Evolutionary conservation across 92 coral and sea anemone genomes (phyloP).

Genomic region (Heteractis magnifica): DNA sequence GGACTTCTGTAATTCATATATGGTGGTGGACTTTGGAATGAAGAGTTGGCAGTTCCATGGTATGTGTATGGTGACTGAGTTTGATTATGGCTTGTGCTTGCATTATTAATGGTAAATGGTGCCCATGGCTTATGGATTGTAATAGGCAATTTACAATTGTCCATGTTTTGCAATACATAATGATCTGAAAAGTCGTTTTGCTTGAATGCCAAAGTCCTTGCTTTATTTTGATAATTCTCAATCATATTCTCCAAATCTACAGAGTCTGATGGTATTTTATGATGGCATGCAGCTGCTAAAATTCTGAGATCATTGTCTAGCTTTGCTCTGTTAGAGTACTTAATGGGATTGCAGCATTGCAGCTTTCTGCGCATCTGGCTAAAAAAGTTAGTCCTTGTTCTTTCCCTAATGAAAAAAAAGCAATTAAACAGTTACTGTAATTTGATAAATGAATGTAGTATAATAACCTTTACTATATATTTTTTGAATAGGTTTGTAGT

Average conservation of each 20-base stretch:
- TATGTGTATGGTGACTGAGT: constrained; percentile 24
- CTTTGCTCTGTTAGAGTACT: constrained; percentile 51
- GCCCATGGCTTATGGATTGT: constrained; percentile 27
- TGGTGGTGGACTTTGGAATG: constrained; percentile 27
- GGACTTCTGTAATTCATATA: constrained; percentile 16
- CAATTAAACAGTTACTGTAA: neutral
- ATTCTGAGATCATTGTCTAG: constrained; percentile 53
- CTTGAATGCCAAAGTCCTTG: neutral
- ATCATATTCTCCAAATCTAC: constrained; percentile 45
- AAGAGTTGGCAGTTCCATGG: constrained; percentile 28
- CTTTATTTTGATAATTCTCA: constrained; percentile 44
- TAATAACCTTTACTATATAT: neutral
- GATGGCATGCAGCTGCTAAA: constrained; percentile 42
- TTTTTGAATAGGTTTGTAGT: no score
- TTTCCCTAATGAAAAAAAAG: constrained; percentile 32
- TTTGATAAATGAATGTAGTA: neutral
- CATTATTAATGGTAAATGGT: constrained; percentile 30
- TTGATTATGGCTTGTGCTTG: constrained; percentile 13
- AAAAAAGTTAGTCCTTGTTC: constrained; percentile 56
- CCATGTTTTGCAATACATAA: constrained; percentile 23
- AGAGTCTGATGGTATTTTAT: constrained; percentile 46
- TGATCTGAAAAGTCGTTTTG: constrained; percentile 3
- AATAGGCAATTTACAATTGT: constrained; percentile 24
- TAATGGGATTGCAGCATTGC: constrained; percentile 47
- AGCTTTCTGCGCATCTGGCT: constrained; percentile 29